Conservation (phyloP, 1,140 invertebrate species). For the Sarcophaga peregrina region DNA sequence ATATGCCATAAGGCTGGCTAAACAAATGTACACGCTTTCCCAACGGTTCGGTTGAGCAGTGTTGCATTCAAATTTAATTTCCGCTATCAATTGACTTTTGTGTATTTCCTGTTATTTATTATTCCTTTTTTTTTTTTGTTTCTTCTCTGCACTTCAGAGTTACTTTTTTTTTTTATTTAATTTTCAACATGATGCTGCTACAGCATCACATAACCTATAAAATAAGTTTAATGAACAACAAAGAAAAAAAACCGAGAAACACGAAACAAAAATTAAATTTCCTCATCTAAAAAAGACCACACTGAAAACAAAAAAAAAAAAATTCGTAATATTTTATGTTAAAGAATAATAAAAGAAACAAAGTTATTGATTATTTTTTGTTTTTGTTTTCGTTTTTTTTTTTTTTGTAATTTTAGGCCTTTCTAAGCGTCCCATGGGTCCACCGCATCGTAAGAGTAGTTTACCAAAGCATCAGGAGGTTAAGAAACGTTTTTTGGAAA, state of each 20-base stretch:
- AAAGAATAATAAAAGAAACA: background rate
- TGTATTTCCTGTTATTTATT: conserved; percentile 29
- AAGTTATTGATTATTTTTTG: background rate
- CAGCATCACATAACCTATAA: no score
- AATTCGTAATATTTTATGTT: background rate
- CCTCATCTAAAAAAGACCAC: background rate
- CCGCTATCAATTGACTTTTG: conserved; percentile 34
- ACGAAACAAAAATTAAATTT: background rate
- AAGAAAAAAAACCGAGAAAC: no score
- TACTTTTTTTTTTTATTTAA: no score
- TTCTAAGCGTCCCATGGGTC: conserved; percentile 63
- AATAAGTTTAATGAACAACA: no score
- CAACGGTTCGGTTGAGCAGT: background rate
- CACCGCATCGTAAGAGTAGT: conserved; percentile 66
- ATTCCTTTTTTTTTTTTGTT: background rate
- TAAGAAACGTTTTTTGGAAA: conserved; percentile 65
- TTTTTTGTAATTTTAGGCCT: conserved; percentile 54
- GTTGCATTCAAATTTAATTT: conserved; percentile 43
- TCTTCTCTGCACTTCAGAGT: background rate
- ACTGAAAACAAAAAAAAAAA: no score
- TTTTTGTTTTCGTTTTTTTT: background rate
- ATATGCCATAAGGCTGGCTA: no score
- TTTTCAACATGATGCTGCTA: no score
- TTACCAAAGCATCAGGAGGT: conserved; percentile 67
- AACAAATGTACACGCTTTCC: no score